Base-by-base conservation (phyloP, 2,888 invertebrate genomes). In the Mongoloraphidia duomilia region DNA sequence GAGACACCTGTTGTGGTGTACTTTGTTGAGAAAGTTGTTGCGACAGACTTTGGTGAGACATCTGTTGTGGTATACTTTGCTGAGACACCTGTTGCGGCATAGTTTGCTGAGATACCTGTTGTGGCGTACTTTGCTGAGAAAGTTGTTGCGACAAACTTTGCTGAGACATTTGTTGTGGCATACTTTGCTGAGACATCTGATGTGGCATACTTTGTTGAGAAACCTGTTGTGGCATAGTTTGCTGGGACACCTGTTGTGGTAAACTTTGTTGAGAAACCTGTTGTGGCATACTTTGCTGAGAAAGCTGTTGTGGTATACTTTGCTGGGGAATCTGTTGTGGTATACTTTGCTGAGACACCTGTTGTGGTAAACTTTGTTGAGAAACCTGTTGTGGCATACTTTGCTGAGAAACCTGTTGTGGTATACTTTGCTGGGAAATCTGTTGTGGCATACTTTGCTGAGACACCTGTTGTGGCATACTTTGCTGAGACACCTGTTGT, bases 271-370 rank as follows among this genome's bases (percentile, higher is more conserved):
- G 26, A 26, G 26, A 53, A 17, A 49, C 49, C 42, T 47, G 45
- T 34, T 51, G 54, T 17, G 50, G 50, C 14, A 47, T 50, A 41
- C 54, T 62, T 48, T 56, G 67, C 53, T 67, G 73, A 59, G 70
- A 70, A 65, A 71, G 67, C 53, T 72, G 71, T 56, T 71, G 60
- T 49, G 72, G 72, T 55, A 71, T 71, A 57, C 68, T 59, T 10
- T 49, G 50, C 9, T 33, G 40, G 38, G 41, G 38, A 17, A 44
- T 43, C 53, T 70, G 61, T 72, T 72, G 63, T 71, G 69, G 6
- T n/a, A 58, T 49, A 13, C 51, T 50, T 17, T 52, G 49, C 34
- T 49, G 49, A 11, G 33, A 26, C 3, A 26, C 6, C 6, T 36
- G 11, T 2, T 12, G 44, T 3, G 26, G 33, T 26, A n/a, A n/a